These are phyloP conservation scores for Drosophila monieri DNA, from an alignment of 2,888 invertebrate genomes.

Conservation along the genomic window DNA sequence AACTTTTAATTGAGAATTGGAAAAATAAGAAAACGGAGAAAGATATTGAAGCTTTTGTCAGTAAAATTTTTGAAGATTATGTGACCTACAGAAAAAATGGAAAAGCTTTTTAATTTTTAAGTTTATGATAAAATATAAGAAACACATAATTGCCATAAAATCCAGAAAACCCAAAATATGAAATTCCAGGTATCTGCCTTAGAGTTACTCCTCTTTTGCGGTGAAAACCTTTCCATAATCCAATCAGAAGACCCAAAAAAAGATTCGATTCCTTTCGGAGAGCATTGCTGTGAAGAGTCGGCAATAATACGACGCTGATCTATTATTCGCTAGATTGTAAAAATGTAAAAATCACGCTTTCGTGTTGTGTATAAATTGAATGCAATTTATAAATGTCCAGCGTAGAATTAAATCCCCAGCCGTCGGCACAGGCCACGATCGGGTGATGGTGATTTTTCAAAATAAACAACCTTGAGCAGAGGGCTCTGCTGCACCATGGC, in stretches of 20 bases:
- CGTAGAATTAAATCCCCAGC: constrained; percentile 78
- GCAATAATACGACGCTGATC: constrained; percentile 72
- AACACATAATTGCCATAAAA: not conserved
- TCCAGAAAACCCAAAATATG: not conserved
- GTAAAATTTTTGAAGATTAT: not conserved
- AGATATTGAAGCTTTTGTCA: not conserved
- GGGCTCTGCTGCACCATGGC: constrained; percentile 22
- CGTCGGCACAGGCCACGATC: constrained; percentile 66
- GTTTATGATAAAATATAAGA: not conserved
- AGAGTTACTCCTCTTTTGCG: not conserved
- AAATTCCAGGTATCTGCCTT: not conserved
- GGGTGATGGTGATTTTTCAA: constrained; percentile 76
- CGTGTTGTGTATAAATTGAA: constrained; percentile 83
- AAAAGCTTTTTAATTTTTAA: not conserved
- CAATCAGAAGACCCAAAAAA: constrained; percentile 19
- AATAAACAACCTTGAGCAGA: constrained; percentile 78
- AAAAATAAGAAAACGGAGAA: not conserved
- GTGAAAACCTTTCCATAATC: not conserved
- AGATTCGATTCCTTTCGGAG: constrained; percentile 12
- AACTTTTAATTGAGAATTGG: not conserved
- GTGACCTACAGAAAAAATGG: not conserved
- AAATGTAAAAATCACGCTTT: constrained; percentile 81
- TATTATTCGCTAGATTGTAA: constrained; percentile 79
- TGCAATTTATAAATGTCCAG: constrained; percentile 83
- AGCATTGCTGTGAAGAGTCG: constrained; percentile 35